Conservation (phyloP, 2,888 invertebrate genomes). For the Panzeria rudis region DNA sequence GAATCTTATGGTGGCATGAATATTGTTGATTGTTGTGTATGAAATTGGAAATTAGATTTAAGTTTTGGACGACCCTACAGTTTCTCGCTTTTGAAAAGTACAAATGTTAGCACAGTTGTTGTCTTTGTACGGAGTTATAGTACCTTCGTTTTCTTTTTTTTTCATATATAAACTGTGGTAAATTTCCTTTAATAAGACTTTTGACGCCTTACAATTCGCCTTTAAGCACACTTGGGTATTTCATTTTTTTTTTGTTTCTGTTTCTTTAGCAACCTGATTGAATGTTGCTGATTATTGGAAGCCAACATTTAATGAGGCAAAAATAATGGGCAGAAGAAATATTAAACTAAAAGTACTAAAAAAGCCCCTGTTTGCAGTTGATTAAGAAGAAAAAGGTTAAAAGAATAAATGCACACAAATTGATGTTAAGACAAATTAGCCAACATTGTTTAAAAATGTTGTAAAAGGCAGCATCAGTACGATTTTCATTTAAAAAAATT, state of each 20-base stretch:
- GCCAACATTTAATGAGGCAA: constrained; percentile 71
- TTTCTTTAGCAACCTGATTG: constrained; percentile 55
- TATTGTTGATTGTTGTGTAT: neutral
- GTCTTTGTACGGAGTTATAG: neutral
- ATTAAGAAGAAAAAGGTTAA: constrained; percentile 36
- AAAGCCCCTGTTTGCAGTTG: constrained; percentile 2
- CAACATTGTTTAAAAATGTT: constrained; percentile 43
- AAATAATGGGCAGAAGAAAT: constrained; percentile 50
- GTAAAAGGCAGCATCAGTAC: neutral
- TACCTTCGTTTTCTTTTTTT: neutral
- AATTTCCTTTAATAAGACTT: constrained; percentile 82
- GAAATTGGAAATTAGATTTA: constrained; percentile 41
- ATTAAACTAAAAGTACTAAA: neutral
- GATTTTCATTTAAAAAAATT: neutral
- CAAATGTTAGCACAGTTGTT: constrained; percentile 35
- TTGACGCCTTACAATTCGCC: constrained; percentile 79
- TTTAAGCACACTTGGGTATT: constrained; percentile 35
- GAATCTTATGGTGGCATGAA: constrained; percentile 49
- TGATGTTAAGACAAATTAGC: constrained; percentile 67
- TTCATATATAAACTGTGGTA: constrained; percentile 74
- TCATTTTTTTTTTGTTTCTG: neutral
- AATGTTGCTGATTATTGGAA: constrained; percentile 72
- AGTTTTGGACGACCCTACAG: constrained; percentile 1
- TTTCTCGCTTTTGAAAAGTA: constrained; percentile 19
- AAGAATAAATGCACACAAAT: constrained; percentile 44